Evolutionary conservation across 2,113 vertebrate genomes (phyloP), one percentile per base, ranked within the genome.

Genomic region (Micromys minutus): DNA sequence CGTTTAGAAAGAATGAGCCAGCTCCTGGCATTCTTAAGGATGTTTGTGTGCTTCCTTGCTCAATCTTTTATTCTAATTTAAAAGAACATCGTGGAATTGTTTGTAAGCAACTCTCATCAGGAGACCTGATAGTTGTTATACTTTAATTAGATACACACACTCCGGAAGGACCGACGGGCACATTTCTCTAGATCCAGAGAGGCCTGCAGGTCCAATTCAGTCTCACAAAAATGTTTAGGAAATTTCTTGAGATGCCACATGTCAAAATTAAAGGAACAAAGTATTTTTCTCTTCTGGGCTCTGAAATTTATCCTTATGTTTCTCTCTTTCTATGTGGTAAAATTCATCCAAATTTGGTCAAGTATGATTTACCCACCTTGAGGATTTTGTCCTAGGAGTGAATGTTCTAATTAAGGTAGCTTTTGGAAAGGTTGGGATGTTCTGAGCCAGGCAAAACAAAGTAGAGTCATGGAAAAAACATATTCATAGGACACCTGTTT

Each of bases 1-100:
- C 86, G 36, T 94, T 95, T 93, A 91, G 61, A 52, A 94, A 92
- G 57, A 67, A 87, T 71, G 59, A 75, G 87, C 90, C 45, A 89
- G 61, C 67, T 42, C 42, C 81, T 94, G 50, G 36, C 39, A 87
- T 59, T 31, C n/a, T 42, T 6, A 34, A 36, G 50, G 52, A 86
- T 12, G 19, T 63, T 6, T 81, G 19, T 12, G 7, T 22, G 13
- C 63, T 65, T 69, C 67, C 50, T 55, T 65, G 55, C 3, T 59
- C 93, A 42, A n/a, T 29, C 86, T 63, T 87, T 72, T 61, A n/a
- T 42, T 92, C 93, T 19, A 69, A 12, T 17, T 93, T 88, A 80
- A 74, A 93, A 79, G 79, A 93, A 75, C 13, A 39, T 15, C 2
- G 74, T 45, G 57, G 71, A 24, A 71, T 79, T 89, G 67, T 87